Conservation (phyloP, 1,140 invertebrate species). For the Cherax destructor region DNA sequence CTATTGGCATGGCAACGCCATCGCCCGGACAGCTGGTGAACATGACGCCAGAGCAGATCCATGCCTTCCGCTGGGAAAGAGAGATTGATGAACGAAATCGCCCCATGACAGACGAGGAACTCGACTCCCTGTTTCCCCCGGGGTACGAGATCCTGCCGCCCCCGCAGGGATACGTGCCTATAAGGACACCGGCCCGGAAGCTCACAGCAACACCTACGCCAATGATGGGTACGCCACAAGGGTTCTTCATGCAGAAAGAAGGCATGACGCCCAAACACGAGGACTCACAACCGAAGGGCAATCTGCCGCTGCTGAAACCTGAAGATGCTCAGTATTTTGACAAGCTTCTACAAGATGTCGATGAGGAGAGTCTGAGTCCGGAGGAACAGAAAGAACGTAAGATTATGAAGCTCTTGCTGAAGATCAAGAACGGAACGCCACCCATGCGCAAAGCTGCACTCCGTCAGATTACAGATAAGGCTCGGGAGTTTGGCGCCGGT, state of each 20-base stretch:
- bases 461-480: slow-evolving; percentile 98
- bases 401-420: slow-evolving; percentile 98
- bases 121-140: slow-evolving; percentile 97
- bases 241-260: slow-evolving; percentile 93
- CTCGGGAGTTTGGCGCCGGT: slow-evolving; percentile 97
- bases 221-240: slow-evolving; percentile 88
- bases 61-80: slow-evolving; percentile 98
- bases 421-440: slow-evolving; percentile 99
- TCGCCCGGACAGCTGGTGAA: slow-evolving; percentile 94
- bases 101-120: slow-evolving; percentile 96
- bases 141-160: slow-evolving; percentile 98
- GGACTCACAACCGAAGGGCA: slow-evolving; percentile 97
- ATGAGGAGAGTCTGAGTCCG: slow-evolving; percentile 95
- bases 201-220: slow-evolving; percentile 98
- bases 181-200: slow-evolving; percentile 97
- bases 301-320: slow-evolving; percentile 98
- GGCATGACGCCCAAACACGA: slow-evolving; percentile 89
- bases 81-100: slow-evolving; percentile 99
- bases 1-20: slow-evolving; percentile 98
- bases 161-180: slow-evolving; percentile 94
- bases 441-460: slow-evolving; percentile 99
- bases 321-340: slow-evolving; percentile 99
- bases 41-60: slow-evolving; percentile 99
- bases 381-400: slow-evolving; percentile 99
- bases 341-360: slow-evolving; percentile 97